Base-by-base conservation (phyloP, 2,888 invertebrate species). In the Caenorhabditis sp. region DNA sequence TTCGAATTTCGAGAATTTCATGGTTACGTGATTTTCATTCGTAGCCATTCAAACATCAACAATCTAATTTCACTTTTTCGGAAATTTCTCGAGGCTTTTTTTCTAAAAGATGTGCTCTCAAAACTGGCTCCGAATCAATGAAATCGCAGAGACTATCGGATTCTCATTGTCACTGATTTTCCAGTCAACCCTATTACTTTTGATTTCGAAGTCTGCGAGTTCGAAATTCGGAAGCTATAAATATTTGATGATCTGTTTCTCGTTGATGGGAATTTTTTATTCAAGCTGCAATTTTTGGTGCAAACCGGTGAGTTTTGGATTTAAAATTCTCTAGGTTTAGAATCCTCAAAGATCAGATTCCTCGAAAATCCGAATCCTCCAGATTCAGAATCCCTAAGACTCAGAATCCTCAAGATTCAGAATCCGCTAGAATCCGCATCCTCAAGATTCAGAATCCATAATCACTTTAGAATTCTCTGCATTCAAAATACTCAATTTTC, bases 211-310 rank as follows among this genome's bases (percentile, higher is more conserved):
- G 16, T 61, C 41, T 10, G 16, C 51, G 8, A 47, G 19, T 31
- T 41, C n/a, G 19, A 22, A 35, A 6, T 77, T 77, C 24, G 77
- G 77, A 12, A 77, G 44, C 14, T 77, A 77, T 22, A 77, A 77
- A 49, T 77, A 70, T 35, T 26, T 77, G 51, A 77, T 77, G 61
- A 22, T 77, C 1, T 41, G 35, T 12, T 70, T 70, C 16, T 70
- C 79, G 10, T 44, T 38, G 8, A 7, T 49, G 2, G 79, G 79
- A 1, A 58, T 79, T 14, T 44, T 70, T 22, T 70, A 56, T 54
- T 79, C 79, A 0, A 47, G 22, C 8, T 47, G 44, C 35, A 58
- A 79, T 38, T 63, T 79, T 64, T 31, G 41, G 28, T 54, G 31
- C 31, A 63, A 38, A 56, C 74, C 74, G 56, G 74, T 74, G 44